Percentiles rank a stretch among this genome's conserved stretches.
Conservation (phyloP, 2,797 vertebrate genomes). For the Takifugu rubripes region DNA sequence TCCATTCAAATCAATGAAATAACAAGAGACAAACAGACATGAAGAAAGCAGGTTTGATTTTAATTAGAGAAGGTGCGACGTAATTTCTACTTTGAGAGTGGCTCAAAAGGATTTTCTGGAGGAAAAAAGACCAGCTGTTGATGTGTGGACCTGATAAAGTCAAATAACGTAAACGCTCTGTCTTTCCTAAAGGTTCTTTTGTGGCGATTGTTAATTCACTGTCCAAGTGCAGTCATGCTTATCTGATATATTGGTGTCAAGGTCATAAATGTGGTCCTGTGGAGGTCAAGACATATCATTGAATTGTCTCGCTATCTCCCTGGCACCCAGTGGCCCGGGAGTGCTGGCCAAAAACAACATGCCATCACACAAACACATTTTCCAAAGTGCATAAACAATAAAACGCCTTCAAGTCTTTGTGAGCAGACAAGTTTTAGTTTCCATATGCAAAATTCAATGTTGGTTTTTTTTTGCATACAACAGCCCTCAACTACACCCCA, state of each 20-base stretch:
- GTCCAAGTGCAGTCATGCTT: slow-evolving; percentile 57
- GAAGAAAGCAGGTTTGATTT: no score
- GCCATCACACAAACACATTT: slow-evolving; percentile 44
- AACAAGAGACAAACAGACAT: slow-evolving; percentile 11
- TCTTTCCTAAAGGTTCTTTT: slow-evolving; percentile 21
- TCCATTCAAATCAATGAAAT: slow-evolving; percentile 37
- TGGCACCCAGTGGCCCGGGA: slow-evolving; percentile 50
- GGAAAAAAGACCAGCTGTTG: background rate
- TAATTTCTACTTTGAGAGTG: no score
- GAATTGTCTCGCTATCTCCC: slow-evolving; percentile 64
- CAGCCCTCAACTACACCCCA: slow-evolving; percentile 14
- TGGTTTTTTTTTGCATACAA: slow-evolving; percentile 26
- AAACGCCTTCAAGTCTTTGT: slow-evolving; percentile 35
- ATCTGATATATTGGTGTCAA: slow-evolving; percentile 45
- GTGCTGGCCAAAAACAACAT: slow-evolving; percentile 53
- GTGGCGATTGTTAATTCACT: slow-evolving; percentile 52
- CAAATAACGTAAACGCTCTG: no score
- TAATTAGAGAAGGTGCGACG: no score
- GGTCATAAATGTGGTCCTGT: slow-evolving; percentile 66
- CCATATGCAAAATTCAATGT: slow-evolving; percentile 26
- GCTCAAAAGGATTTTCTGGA: background rate
- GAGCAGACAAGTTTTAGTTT: slow-evolving; percentile 37
- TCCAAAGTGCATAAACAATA: slow-evolving; percentile 57
- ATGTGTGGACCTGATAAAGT: no score
- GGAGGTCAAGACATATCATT: slow-evolving; percentile 72